Evolutionary conservation across 2,113 vertebrate genomes (phyloP).

Genomic region (Grammomys surdaster): DNA sequence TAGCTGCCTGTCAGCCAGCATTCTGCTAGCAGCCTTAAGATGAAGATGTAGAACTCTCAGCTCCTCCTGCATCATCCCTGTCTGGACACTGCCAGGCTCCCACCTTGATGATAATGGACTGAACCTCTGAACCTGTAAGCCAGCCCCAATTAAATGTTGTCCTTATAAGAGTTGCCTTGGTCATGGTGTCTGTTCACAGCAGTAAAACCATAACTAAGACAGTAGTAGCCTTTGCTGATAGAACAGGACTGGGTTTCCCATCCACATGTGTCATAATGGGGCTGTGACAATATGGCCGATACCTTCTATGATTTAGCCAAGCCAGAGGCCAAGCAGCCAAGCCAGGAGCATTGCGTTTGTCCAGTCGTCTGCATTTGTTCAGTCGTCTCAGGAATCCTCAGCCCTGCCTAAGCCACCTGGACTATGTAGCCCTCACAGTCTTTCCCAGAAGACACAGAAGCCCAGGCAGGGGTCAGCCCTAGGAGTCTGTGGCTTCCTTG

Average conservation of each 20-base stretch:
- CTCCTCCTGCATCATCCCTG: too few species aligned
- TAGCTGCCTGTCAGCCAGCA: too few species aligned
- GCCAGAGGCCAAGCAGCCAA: not conserved
- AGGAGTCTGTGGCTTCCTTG: not conserved
- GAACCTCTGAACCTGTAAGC: too few species aligned
- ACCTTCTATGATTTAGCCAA: not conserved
- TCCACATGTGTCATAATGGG: fast-evolving
- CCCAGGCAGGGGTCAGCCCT: not conserved
- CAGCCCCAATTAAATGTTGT: too few species aligned
- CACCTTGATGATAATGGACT: too few species aligned
- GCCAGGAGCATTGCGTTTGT: fast-evolving
- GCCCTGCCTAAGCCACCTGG: not conserved
- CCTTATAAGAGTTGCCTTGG: too few species aligned
- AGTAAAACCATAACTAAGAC: too few species aligned
- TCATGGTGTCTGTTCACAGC: too few species aligned
- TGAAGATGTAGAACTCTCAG: too few species aligned
- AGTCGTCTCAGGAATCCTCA: not conserved
- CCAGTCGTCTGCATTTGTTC: fast-evolving
- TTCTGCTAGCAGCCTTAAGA: too few species aligned
- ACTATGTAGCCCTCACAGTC: too few species aligned
- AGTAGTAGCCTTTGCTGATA: not conserved
- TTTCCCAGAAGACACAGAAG: not conserved
- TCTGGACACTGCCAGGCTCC: too few species aligned
- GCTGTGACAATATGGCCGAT: fast-evolving
- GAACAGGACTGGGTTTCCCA: fast-evolving